Base-by-base conservation (phyloP, 2,113 vertebrate genomes). In the Clarias gariepinus region DNA sequence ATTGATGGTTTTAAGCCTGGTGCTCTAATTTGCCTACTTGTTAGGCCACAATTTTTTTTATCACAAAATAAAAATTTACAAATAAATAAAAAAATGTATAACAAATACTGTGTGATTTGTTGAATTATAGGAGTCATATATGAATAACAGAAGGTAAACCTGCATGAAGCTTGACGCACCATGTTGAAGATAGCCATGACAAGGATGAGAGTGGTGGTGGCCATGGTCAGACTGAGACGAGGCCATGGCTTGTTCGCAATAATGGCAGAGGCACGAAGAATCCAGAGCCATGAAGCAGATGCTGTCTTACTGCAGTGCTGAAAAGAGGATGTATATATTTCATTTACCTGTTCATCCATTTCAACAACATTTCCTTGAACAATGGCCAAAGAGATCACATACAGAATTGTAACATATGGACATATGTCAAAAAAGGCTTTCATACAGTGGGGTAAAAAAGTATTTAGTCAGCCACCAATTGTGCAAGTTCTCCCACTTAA, bases 171-270 rank as follows among this genome's bases (percentile, higher is more conserved):
- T 60, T 52, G 3, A 79, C 94, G 93, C 95, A 99, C 98, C 98
- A 99, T 99, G 93, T 99, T 99, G 95, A 98, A 97, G 86, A 99
- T 94, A 4, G 98, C 97, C 98, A 99, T 99, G 89, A 93, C 95
- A 63, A 99, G 92, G 90, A 98, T 96, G 91, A 99, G 96, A 91
- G 95, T 93, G 0, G 97, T 99, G 85, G 97, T 98, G 91, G 96
- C 95, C 92, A 98, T 91, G 6, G 98, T 99, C 92, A 99, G 96
- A 53, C 94, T 96, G 91, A 98, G 96, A 61, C 98, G 95, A 0
- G 96, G 97, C 97, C 97, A 98, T 60, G 98, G 97, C 74, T 96
- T 97, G 92, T 96, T 97, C 86, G 97, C 95, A 64, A 99, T 98
- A 92, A 99, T 96, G 93, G 97, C 94, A 0, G 98, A 98, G 33